Evolutionary conservation across 2,888 invertebrate species (phyloP).

Genomic region (Cosmia trapezina): DNA sequence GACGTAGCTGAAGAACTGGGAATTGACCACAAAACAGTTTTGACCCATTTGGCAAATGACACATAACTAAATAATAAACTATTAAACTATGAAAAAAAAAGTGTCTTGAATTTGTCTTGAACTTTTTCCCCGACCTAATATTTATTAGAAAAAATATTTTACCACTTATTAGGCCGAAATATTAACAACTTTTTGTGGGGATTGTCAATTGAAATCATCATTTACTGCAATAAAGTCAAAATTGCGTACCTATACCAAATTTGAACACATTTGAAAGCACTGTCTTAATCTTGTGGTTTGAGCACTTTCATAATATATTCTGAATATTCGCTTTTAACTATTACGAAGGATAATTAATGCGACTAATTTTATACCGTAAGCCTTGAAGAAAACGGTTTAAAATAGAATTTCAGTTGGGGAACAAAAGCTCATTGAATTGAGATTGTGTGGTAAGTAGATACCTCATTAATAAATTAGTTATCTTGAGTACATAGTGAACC

Average conservation of each 20-base stretch:
- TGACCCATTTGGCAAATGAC: too few relatives aligned
- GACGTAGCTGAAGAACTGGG: too few relatives aligned
- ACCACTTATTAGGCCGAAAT: background rate
- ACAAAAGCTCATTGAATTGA: background rate
- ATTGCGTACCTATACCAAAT: too few relatives aligned
- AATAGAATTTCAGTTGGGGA: background rate
- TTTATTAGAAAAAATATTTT: too few relatives aligned
- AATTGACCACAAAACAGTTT: too few relatives aligned
- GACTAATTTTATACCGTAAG: slow-evolving; percentile 2
- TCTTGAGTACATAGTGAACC: background rate
- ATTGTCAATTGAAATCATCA: background rate
- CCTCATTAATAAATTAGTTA: background rate
- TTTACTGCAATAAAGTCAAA: background rate
- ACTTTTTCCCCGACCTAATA: too few relatives aligned
- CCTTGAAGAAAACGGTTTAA: background rate
- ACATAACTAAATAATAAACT: too few relatives aligned
- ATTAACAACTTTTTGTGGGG: background rate
- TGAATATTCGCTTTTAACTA: background rate
- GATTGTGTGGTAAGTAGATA: background rate
- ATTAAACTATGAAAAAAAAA: too few relatives aligned
- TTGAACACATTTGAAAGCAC: background rate
- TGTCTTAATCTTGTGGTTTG: slow-evolving; percentile 2
- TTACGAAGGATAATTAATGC: background rate
- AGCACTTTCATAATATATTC: background rate
- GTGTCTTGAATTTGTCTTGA: too few relatives aligned